Percentiles rank a stretch among this genome's conserved stretches.
Evolutionary conservation across 2,113 vertebrate genomes (phyloP).

Genomic region (Pogona vitticeps): DNA sequence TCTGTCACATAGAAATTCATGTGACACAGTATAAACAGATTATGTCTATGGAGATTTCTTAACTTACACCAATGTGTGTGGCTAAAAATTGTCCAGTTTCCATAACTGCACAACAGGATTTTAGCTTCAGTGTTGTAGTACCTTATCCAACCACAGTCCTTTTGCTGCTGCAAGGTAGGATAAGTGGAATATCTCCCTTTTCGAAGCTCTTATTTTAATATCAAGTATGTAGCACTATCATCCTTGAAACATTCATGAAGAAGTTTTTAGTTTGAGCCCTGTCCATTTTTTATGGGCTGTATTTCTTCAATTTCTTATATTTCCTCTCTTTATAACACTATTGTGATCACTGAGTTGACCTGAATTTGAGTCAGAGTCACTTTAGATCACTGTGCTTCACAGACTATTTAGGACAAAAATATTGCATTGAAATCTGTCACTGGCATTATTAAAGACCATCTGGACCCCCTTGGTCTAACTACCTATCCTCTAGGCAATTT

Average conservation of each 20-base stretch:
- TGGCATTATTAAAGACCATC: conserved; percentile 56
- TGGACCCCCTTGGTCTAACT: conserved; percentile 58
- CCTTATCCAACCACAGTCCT: no score
- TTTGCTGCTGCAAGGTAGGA: no score
- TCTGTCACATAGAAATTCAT: no score
- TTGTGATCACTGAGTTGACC: neutral
- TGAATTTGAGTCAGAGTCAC: conserved; percentile 26
- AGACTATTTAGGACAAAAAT: conserved; percentile 63
- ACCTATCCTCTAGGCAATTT: conserved; percentile 42
- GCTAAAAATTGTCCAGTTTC: no score
- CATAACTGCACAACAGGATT: no score
- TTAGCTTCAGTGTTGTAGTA: no score
- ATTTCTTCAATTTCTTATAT: neutral
- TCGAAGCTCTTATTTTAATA: neutral
- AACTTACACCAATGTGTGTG: no score
- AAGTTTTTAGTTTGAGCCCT: neutral
- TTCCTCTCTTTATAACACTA: neutral
- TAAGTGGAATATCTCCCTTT: neutral
- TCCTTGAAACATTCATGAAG: neutral
- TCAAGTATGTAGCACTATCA: neutral
- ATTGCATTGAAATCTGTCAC: conserved; percentile 44
- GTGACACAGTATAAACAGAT: no score
- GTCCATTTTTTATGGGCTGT: neutral
- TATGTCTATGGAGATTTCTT: no score
- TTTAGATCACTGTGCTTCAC: conserved; percentile 31